Conservation (phyloP, 1,140 invertebrate genomes). For the Drosophila ohnishii region DNA sequence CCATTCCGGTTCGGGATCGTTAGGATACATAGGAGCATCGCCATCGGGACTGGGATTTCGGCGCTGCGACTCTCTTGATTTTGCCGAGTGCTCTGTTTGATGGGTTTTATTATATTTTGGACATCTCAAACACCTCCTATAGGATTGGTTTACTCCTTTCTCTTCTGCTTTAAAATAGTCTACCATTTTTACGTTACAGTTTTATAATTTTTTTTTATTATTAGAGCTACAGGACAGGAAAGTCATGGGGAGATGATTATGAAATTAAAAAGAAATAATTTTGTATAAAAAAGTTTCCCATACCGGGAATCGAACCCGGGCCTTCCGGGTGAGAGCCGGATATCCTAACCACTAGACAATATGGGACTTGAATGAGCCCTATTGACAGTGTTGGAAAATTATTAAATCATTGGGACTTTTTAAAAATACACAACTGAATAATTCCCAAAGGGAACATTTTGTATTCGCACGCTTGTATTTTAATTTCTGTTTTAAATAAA, state of each 20-base stretch:
- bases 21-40: constrained; percentile 26
- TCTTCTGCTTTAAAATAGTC: neutral
- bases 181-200: neutral
- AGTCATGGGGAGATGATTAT: neutral
- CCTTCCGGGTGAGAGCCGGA: constrained; percentile 92
- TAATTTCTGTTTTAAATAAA: too few relatives aligned
- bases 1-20: neutral
- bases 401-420: too few relatives aligned
- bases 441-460: too few relatives aligned
- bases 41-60: constrained; percentile 5
- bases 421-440: too few relatives aligned
- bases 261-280: neutral
- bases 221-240: constrained; percentile 10
- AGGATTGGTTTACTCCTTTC: too few relatives aligned
- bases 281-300: constrained; percentile 20
- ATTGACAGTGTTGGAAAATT: too few relatives aligned
- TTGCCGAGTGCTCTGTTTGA: neutral
- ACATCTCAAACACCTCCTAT: neutral
- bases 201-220: too few relatives aligned
- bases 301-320: constrained; percentile 86
- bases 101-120: too few relatives aligned
- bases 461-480: too few relatives aligned
- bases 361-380: constrained; percentile 15
- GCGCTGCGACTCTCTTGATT: neutral
- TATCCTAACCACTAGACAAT: constrained; percentile 92